These are phyloP conservation scores for Alcedo quadribrachys DNA, from an alignment of 2,797 vertebrate genomes.

Conservation along the genomic window DNA sequence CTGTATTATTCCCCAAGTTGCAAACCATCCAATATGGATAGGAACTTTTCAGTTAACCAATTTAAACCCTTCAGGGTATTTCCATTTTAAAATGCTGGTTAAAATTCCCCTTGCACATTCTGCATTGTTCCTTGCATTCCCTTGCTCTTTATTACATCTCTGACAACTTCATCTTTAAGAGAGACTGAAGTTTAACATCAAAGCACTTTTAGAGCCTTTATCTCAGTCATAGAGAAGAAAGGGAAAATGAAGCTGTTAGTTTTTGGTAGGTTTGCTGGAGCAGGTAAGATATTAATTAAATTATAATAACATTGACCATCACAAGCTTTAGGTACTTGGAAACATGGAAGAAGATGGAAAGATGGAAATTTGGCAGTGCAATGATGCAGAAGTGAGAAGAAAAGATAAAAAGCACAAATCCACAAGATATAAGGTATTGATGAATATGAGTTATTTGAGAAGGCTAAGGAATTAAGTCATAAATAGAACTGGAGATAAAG, in stretches of 20 bases:
- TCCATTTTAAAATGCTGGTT: neutral
- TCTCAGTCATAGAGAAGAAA: neutral
- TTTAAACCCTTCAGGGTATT: neutral
- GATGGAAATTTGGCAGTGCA: neutral
- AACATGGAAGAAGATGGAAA: neutral
- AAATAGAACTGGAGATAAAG: neutral
- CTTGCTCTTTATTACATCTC: neutral
- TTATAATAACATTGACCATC: neutral
- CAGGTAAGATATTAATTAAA: neutral
- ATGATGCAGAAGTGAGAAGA: neutral
- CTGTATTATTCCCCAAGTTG: neutral
- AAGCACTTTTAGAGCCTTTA: neutral
- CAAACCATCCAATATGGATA: neutral
- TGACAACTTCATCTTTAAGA: neutral
- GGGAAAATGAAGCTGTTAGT: neutral
- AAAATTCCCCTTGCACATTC: neutral
- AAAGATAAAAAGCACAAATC: neutral
- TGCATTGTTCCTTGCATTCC: neutral
- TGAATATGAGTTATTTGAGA: neutral
- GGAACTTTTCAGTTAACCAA: neutral
- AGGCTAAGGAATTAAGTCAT: neutral
- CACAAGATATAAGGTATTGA: neutral
- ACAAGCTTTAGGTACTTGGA: neutral
- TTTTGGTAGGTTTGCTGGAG: neutral
- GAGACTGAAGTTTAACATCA: neutral